phyloP scores from a whole-genome alignment of 2,797 vertebrate species.

The Salarias fasciatus region DNA sequence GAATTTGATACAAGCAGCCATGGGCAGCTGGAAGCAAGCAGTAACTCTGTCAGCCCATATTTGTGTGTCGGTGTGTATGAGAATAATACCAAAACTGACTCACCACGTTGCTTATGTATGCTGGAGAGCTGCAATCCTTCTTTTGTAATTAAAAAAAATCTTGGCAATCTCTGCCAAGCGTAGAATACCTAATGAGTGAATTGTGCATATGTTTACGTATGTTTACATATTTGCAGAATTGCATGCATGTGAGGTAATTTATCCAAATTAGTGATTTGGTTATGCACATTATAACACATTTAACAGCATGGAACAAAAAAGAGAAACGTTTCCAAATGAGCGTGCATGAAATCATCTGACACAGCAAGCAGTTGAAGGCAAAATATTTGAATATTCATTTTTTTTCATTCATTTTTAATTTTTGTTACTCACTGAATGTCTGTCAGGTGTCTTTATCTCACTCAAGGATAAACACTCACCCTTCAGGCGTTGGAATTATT shows the following conservation, averaged over 20 bases:
- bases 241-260: neutral
- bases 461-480: too few relatives aligned
- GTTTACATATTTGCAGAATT: conserved; percentile 3
- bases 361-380: neutral
- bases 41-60: conserved; percentile 25
- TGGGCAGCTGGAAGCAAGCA: conserved; percentile 54
- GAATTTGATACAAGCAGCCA: conserved; percentile 58
- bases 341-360: neutral
- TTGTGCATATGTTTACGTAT: neutral
- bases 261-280: neutral
- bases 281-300: neutral
- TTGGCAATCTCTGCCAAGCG: conserved; percentile 1
- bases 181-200: conserved; percentile 6
- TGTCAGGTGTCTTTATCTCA: too few relatives aligned
- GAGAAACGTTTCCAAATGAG: neutral
- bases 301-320: neutral
- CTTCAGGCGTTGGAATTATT: too few relatives aligned
- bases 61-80: conserved; percentile 2
- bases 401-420: too few relatives aligned
- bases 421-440: too few relatives aligned
- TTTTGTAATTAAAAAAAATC: conserved; percentile 13
- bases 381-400: too few relatives aligned
- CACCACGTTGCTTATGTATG: conserved; percentile 20
- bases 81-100: conserved; percentile 20
- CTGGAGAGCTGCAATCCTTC: neutral